Evolutionary conservation across 2,113 vertebrate species (phyloP), one percentile per base, ranked within the genome.

Genomic region (Paracanthobrama guichenoti): DNA sequence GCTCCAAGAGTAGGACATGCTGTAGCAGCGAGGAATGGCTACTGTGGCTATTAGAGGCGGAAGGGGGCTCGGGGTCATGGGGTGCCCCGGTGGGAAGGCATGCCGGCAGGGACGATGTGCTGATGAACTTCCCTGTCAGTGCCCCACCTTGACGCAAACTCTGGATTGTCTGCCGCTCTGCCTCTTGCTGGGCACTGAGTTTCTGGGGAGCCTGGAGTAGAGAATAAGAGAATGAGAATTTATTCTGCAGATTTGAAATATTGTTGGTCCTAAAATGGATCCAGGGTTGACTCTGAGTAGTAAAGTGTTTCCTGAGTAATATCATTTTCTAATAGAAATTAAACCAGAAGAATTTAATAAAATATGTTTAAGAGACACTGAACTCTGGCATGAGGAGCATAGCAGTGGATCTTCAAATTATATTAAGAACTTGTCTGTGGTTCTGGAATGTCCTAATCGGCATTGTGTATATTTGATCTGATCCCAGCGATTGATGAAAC

Each of bases 1-100:
- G 97, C 87, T 98, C 97, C 90, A 98, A 90, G 73, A 99, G 92
- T 55, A 99, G 91, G 1, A 98, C 97, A 0, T 98, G 97, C 88
- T 98, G 97, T 81, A 98, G 89, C 88, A 98, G 92, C 0, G 97
- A 97, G 26, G 96, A 96, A 26, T 97, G 95, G 44, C 91, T 91
- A 0, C 92, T 89, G 0, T 97, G 95, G 84, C 91, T 86, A 24
- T 94, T 93, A 4, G 92, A 14, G 86, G 93, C 84, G 22, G 89
- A 48, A 20, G 88, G 85, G 12, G 89, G 50, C 48, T 95, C 97
- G 0, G 95, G 91, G 2, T 98, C 97, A 84, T 97, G 94, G 0
- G 95, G 91, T 79, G 94, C 93, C 2, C 94, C 96, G 83, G 93
- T 3, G 6, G 86, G 84, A 84, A 94, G 90, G 88, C 93, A 97